Percentiles rank a stretch among this genome's conserved stretches.
Conservation (phyloP, 1,140 invertebrate genomes). For the Druon quercuslanigerum region DNA sequence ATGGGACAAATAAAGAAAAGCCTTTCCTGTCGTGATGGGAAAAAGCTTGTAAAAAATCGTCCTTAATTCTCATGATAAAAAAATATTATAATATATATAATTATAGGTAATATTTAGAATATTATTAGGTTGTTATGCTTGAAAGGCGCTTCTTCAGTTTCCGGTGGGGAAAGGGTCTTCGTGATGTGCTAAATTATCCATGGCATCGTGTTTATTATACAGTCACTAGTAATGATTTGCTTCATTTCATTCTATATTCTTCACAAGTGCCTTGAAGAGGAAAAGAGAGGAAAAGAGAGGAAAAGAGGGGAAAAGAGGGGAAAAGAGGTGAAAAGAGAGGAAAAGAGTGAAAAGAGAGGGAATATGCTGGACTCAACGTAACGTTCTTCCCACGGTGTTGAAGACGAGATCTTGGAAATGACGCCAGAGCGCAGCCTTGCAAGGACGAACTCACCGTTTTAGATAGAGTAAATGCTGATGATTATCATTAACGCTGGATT, state of each 20-base stretch:
- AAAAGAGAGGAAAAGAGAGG: slow-evolving; percentile 16
- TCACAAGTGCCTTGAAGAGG: not conserved
- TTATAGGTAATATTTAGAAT: too few relatives aligned
- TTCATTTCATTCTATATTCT: slow-evolving; percentile 24
- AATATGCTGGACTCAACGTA: not conserved
- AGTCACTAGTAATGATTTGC: slow-evolving; percentile 24
- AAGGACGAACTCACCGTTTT: slow-evolving; percentile 31
- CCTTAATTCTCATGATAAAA: too few relatives aligned
- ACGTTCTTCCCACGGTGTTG: slow-evolving; percentile 19
- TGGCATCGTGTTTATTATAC: slow-evolving; percentile 22
- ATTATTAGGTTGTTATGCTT: not conserved
- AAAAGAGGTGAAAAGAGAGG: too few relatives aligned
- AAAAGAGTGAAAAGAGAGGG: slow-evolving; percentile 25
- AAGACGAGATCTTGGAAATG: slow-evolving; percentile 24
- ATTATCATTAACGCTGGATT: slow-evolving; percentile 25
- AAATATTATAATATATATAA: too few relatives aligned
- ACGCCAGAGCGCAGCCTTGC: slow-evolving; percentile 26
- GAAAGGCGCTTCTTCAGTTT: slow-evolving; percentile 1
- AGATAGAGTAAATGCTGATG: slow-evolving; percentile 27
- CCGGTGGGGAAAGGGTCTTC: slow-evolving; percentile 5
- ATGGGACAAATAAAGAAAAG: too few relatives aligned
- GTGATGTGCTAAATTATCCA: slow-evolving; percentile 15
- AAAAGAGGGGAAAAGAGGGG: slow-evolving; percentile 23
- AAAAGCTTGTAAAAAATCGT: too few relatives aligned
- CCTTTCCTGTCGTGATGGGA: too few relatives aligned